Base-by-base conservation (phyloP, 2,888 invertebrate species). In the Polylopha cassiicola region DNA sequence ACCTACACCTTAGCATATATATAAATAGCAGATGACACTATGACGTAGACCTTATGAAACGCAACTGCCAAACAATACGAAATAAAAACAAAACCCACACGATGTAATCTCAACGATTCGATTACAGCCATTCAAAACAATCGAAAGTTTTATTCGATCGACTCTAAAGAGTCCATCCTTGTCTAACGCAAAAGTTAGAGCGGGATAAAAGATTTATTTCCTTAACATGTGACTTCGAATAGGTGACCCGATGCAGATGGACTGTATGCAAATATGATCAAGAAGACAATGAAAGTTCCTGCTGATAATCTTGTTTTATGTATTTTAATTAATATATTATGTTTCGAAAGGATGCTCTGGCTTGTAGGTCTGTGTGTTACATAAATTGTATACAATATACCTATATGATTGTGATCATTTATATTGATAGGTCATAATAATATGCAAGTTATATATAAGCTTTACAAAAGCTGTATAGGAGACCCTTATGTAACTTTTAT, bases 241-340 rank as follows among this genome's bases (percentile, higher is more conserved):
- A 62, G 61, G 68, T 66, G 39, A 45, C 48, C 48, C 59, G 58
- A 59, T 61, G 69, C 73, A 72, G 71, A 72, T 70, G 73, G 67
- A 55, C 55, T 68, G 63, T 80, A 81, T 81, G 79, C 77, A 79
- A 81, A 81, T 81, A 65, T 61, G 70, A 50, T 48, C 55, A 55
- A 60, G 69, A 67, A 76, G 75, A 82, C 81, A 81, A 78, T 78
- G 68, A 69, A 55, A 53, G 73, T 74, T 76, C 75, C 75, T 67
- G 69, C 54, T 69, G 81, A 79, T 80, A 71, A 81, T 79, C 75
- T 73, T 61, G 51, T 45, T 48, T 47, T 51, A 48, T 47, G 47
- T 50, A 55, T 51, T 48, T 50, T 41, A 41, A 41, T 41, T 41
- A 41, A 30, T 34, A 34, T 14, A 34, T 34, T 26, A 26, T 18